Evolutionary conservation across 2,113 vertebrate species (phyloP), one percentile per base, ranked within the genome.

Genomic region (Eubucco bourcierii): DNA sequence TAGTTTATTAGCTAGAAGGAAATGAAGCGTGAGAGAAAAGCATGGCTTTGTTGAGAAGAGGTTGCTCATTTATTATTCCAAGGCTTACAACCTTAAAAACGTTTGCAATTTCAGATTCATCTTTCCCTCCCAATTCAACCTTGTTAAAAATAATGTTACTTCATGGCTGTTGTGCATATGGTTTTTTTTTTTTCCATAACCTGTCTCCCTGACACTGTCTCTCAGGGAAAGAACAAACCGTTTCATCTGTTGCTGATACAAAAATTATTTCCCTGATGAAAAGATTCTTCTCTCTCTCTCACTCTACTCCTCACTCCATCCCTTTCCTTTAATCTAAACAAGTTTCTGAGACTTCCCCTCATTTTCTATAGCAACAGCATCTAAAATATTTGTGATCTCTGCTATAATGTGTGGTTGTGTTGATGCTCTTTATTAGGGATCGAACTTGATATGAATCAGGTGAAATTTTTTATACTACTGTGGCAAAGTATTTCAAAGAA

Each of bases 1-100:
- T 90, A 90, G 80, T 93, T 95, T 94, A 90, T 95, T 96, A 95
- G 90, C 66, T 93, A 37, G 39, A 87, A 95, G 72, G 88, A 96
- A 95, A 91, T 77, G 64, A 58, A 93, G 63, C 8, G 0, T 93
- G 93, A 94, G 90, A 95, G 81, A 95, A 96, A 96, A 85, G 6
- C 29, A 58, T 24, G n/a, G 59, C 28, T 95, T 82, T 93, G 41
- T 67, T 73, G 70, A 87, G 88, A 90, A 90, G 60, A 94, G 95
- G 80, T 84, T 50, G 55, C 37, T 92, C 33, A 87, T 95, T 93
- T 95, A 89, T 94, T 94, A 86, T 81, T 72, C 41, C 18, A 56
- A 91, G 20, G 31, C 6, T 27, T 84, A 53, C 4, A 63, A 33
- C 80, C 84, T 90, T 74, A 86, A 74, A 74, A 64, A 55, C 80